Evolutionary conservation across 2,888 invertebrate genomes (phyloP).

Genomic region (Chalcosyrphus nemorum): DNA sequence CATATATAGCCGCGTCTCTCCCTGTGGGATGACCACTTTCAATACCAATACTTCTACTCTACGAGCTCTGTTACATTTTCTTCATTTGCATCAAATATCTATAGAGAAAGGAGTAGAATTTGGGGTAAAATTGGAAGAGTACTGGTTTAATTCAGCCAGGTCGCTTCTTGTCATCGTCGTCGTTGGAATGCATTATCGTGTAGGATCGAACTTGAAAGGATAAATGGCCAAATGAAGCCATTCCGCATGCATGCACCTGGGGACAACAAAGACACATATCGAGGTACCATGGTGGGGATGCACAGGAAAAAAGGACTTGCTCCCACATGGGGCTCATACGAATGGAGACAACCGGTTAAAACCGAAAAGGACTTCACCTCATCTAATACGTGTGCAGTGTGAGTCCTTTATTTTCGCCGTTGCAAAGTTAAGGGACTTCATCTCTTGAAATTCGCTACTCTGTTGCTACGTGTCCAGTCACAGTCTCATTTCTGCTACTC

Average conservation of each 20-base stretch:
- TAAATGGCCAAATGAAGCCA: slow-evolving; percentile 65
- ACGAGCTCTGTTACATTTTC: slow-evolving; percentile 36
- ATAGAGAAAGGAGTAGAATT: background rate
- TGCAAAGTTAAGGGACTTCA: slow-evolving; percentile 46
- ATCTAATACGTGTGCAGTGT: slow-evolving; percentile 40
- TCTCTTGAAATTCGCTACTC: slow-evolving; percentile 12
- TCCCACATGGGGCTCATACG: slow-evolving; percentile 36
- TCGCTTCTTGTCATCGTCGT: slow-evolving; percentile 29
- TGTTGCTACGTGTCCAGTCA: slow-evolving; percentile 47
- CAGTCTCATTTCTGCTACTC: slow-evolving; percentile 43
- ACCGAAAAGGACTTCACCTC: slow-evolving; percentile 47
- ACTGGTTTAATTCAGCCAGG: slow-evolving; percentile 26
- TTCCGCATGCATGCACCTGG: slow-evolving; percentile 65
- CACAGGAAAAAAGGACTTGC: slow-evolving; percentile 6
- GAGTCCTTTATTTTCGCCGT: slow-evolving; percentile 8
- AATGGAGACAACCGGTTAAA: slow-evolving; percentile 26
- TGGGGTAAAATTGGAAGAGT: slow-evolving; percentile 10
- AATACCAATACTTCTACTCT: background rate
- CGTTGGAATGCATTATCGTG: slow-evolving; percentile 59
- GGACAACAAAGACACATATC: slow-evolving; percentile 63
- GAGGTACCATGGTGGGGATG: background rate
- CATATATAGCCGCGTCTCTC: no score
- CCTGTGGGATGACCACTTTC: background rate
- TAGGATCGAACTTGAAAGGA: slow-evolving; percentile 65
- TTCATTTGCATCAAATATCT: slow-evolving; percentile 60